Evolutionary conservation across 2,888 invertebrate species (phyloP).

Genomic region (Aricia artaxerxes): DNA sequence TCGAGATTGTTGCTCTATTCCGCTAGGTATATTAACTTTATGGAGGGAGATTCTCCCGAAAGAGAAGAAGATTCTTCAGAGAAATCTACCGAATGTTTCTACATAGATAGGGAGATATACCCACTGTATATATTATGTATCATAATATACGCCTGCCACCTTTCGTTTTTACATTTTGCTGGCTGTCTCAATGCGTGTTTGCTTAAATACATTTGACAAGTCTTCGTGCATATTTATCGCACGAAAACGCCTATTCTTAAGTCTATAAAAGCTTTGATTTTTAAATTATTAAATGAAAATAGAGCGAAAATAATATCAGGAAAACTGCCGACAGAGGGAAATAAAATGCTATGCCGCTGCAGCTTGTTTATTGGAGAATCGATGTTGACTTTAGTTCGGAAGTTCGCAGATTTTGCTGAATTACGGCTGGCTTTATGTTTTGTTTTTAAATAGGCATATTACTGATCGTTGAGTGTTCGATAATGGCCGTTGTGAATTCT

Average conservation of each 20-base stretch:
- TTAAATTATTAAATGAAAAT: background rate
- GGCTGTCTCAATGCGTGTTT: no score
- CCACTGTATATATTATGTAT: no score
- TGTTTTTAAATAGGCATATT: conserved; percentile 10
- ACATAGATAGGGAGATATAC: no score
- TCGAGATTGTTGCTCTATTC: no score
- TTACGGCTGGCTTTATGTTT: conserved; percentile 17
- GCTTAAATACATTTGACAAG: no score
- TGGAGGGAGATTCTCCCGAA: no score
- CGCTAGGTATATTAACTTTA: no score
- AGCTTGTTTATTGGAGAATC: conserved; percentile 22
- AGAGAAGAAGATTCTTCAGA: no score
- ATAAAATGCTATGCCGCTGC: background rate
- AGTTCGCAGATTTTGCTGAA: conserved; percentile 9
- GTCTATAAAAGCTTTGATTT: background rate
- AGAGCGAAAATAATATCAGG: background rate
- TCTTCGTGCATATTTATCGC: background rate
- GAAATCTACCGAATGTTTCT: no score
- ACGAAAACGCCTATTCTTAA: background rate
- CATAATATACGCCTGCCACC: no score
- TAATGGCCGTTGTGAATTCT: background rate
- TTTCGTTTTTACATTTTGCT: no score
- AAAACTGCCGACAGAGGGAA: background rate
- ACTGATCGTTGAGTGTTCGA: background rate
- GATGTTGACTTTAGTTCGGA: conserved; percentile 27